Evolutionary conservation across 2,888 invertebrate species (phyloP).

Genomic region (Chloroclystis v-ata): DNA sequence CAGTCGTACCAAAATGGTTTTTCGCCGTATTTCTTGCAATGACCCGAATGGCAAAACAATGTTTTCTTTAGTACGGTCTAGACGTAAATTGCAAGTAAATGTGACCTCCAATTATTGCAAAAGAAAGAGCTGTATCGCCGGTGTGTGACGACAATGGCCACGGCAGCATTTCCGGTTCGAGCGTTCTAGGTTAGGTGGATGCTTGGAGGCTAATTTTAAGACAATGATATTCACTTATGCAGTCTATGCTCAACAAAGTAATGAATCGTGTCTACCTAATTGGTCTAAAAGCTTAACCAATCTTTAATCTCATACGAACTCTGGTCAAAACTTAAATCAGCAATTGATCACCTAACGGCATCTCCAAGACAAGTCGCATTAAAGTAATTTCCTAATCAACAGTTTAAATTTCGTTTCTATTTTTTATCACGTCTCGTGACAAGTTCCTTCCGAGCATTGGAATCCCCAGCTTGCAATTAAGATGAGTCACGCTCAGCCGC

Average conservation of each 20-base stretch:
- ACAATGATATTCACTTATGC: no score
- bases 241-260: no score
- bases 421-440: slow-evolving; percentile 47
- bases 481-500: slow-evolving; percentile 74
- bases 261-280: no score
- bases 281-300: no score
- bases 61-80: slow-evolving; percentile 49
- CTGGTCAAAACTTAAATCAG: no score
- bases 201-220: neutral
- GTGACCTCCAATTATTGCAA: slow-evolving; percentile 56
- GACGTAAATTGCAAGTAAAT: slow-evolving; percentile 52
- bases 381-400: no score
- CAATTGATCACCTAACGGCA: no score
- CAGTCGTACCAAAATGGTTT: slow-evolving; percentile 52
- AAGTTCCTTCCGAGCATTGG: slow-evolving; percentile 44
- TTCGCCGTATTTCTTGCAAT: slow-evolving; percentile 56
- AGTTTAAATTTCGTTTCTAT: slow-evolving; percentile 21
- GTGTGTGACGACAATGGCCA: slow-evolving; percentile 24
- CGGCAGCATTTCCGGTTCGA: slow-evolving; percentile 36
- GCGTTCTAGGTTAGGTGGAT: slow-evolving; percentile 31
- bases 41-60: slow-evolving; percentile 56
- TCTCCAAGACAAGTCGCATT: no score
- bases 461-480: slow-evolving; percentile 61
- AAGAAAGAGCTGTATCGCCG: slow-evolving; percentile 28
- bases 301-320: no score